Conservation (phyloP, 2,797 vertebrate genomes). For the Sebastes reedi region DNA sequence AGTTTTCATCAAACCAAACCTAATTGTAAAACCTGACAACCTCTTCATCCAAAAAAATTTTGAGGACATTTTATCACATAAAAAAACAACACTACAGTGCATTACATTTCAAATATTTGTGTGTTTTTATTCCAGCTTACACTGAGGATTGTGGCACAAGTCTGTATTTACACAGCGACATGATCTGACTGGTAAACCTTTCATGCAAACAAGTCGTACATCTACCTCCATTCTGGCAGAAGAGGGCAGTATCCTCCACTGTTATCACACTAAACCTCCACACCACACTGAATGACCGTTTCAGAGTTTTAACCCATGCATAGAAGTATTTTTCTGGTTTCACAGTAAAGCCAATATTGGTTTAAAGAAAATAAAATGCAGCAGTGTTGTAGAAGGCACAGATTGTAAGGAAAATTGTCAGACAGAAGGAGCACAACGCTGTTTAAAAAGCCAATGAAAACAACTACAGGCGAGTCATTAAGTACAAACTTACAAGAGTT, state of each 20-base stretch:
- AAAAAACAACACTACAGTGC: neutral
- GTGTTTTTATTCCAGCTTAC: constrained; percentile 38
- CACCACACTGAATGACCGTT: neutral
- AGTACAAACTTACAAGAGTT: constrained; percentile 2
- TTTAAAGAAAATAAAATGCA: constrained; percentile 1
- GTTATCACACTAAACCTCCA: neutral
- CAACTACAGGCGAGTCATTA: neutral
- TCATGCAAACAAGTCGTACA: neutral
- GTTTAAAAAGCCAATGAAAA: neutral
- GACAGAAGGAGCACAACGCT: neutral
- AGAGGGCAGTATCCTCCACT: constrained; percentile 63
- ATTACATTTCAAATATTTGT: neutral
- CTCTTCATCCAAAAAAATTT: rapidly evolving
- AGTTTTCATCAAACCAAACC: too few relatives aligned
- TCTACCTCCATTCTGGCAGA: constrained; percentile 41
- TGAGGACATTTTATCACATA: too few relatives aligned
- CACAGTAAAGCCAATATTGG: constrained; percentile 16
- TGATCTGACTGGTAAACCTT: neutral
- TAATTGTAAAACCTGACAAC: too few relatives aligned
- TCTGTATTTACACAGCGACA: neutral
- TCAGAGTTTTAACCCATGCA: constrained; percentile 2
- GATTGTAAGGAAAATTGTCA: constrained; percentile 4
- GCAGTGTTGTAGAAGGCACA: constrained; percentile 61
- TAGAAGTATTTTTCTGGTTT: constrained; percentile 16
- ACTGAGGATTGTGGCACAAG: neutral